Evolutionary conservation across 2,888 invertebrate genomes (phyloP).

Genomic region (Dryadula phaetusa): DNA sequence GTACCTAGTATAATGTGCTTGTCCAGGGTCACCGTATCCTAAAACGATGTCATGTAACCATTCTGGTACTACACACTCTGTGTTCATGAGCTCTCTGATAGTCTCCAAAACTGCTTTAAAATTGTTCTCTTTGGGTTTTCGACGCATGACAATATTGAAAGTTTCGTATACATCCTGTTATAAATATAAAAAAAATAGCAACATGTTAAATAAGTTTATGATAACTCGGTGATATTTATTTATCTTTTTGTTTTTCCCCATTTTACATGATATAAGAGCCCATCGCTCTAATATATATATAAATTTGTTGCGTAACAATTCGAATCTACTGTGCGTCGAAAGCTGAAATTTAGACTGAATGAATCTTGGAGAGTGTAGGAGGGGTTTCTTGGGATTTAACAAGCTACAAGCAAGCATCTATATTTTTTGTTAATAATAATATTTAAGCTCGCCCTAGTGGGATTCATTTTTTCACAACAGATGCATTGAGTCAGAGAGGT

Average conservation of each 20-base stretch:
- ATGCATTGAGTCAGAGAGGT: background rate
- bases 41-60: slow-evolving; percentile 98
- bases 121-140: slow-evolving; percentile 99
- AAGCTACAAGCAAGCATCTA: too few species aligned
- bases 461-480: background rate
- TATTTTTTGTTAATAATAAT: background rate
- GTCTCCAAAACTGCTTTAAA: slow-evolving; percentile 99
- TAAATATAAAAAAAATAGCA: slow-evolving; percentile 12
- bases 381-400: too few species aligned
- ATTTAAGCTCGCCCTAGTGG: too few species aligned
- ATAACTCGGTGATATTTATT: background rate
- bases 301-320: too few species aligned
- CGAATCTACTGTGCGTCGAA: too few species aligned
- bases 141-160: slow-evolving; percentile 98
- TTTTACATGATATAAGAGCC: background rate
- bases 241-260: background rate
- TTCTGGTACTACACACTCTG: slow-evolving; percentile 97
- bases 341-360: too few species aligned
- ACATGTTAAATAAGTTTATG: background rate
- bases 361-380: too few species aligned
- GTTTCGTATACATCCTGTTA: slow-evolving; percentile 92
- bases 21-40: slow-evolving; percentile 98
- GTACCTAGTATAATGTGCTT: slow-evolving; percentile 96
- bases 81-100: slow-evolving; percentile 99
- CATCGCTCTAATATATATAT: background rate